Percentiles rank a stretch among this genome's conserved stretches.
Conservation (phyloP, 2,888 invertebrate species). For the Ornithoptera priamus region DNA sequence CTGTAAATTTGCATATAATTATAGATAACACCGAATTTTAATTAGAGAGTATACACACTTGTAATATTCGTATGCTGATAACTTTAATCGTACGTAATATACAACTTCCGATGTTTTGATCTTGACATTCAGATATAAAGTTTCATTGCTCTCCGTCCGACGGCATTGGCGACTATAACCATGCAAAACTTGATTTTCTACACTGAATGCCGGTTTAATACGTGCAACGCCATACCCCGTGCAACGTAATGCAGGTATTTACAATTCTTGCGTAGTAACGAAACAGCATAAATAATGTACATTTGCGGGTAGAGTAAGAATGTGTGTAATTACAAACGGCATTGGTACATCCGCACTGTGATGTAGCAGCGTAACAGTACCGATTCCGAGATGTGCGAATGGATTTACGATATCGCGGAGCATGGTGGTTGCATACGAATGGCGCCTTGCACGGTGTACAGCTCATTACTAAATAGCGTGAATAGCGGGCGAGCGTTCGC, state of each 20-base stretch:
- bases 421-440: slow-evolving; percentile 21
- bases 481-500: slow-evolving; percentile 14
- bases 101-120: slow-evolving; percentile 7
- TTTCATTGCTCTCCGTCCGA: slow-evolving; percentile 8
- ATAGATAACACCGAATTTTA: not conserved
- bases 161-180: not conserved
- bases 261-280: not conserved
- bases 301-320: slow-evolving; percentile 10
- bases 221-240: no score
- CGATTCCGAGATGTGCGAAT: slow-evolving; percentile 20
- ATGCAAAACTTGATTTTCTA: slow-evolving; percentile 17
- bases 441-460: slow-evolving; percentile 8
- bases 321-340: slow-evolving; percentile 15
- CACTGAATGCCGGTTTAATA: slow-evolving; percentile 11
- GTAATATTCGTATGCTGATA: not conserved
- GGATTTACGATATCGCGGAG: slow-evolving; percentile 25
- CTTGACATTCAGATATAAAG: slow-evolving; percentile 7
- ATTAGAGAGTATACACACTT: not conserved
- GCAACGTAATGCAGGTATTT: not conserved
- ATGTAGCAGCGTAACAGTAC: slow-evolving; percentile 12
- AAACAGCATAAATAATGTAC: not conserved
- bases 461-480: slow-evolving; percentile 23
- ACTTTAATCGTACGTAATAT: not conserved
- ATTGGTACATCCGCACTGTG: not conserved
- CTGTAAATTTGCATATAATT: not conserved